Evolutionary conservation across 2,888 invertebrate species (phyloP), one percentile per base, ranked within the genome.

Genomic region (Sphinx pinastri): DNA sequence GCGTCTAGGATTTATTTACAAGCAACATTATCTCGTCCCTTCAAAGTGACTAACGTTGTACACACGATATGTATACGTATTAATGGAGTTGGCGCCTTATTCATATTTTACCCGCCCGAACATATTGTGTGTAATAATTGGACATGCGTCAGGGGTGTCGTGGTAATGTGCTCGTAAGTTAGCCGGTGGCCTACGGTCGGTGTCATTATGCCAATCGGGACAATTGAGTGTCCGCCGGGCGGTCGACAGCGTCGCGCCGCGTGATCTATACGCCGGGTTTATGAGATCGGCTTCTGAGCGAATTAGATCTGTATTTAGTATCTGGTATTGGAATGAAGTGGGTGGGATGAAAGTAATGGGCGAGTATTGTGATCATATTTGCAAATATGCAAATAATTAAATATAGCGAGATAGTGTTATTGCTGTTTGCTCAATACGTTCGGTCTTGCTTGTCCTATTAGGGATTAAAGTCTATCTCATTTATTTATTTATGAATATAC

Each of bases 111-210:
- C 90, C 84, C 82, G 81, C 85, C 47, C 84, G 84, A 89, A 90
- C 86, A 91, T 88, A 92, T 91, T 90, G 91, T 91, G 81, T 86
- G 90, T 89, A 89, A 89, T 93, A 93, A 93, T 93, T 92, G 92
- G 91, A 91, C 90, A 91, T 88, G 90, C 89, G 92, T 92, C 93
- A 92, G 87, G 87, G 87, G 84, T 89, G 92, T 91, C 89, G 87
- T 84, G 84, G 87, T 92, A 92, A 93, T 93, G 88, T 85, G 91
- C 87, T 83, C 89, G 87, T 93, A 92, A 83, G 91, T 92, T 88
- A 92, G 89, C 80, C 80, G 84, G 84, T 81, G 84, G 90, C 87
- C 85, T 81, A 78, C 77, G 85, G 88, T 88, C 77, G 84, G 88
- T 91, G 91, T 90, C 91, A 89, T 92, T 91, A 90, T 88, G 90